Conservation (phyloP, 2,113 vertebrate genomes). For the Lamprotornis superbus region DNA sequence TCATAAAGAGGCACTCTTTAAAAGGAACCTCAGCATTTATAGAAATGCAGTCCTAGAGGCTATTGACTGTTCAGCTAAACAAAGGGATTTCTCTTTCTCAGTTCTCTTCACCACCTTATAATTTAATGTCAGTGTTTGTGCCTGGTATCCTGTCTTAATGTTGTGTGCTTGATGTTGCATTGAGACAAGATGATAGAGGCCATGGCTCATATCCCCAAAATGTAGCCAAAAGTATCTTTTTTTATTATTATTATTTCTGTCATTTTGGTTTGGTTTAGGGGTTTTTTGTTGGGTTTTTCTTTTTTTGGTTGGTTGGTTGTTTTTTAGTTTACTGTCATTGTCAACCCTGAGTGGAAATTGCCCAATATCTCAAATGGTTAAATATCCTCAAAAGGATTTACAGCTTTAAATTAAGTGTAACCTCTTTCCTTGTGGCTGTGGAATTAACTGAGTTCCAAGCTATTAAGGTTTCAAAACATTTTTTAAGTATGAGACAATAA, state of each 20-base stretch:
- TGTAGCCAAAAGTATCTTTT: not conserved
- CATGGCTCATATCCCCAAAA: not conserved
- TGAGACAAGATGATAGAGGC: not conserved
- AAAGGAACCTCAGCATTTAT: not conserved
- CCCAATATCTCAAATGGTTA: not conserved
- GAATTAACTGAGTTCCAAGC: not conserved
- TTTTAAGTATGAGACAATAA: not conserved
- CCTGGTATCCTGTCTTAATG: not conserved
- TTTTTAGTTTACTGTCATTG: not conserved
- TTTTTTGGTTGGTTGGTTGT: not conserved
- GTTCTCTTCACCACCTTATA: not conserved
- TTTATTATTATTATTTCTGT: not conserved
- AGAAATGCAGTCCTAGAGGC: not conserved
- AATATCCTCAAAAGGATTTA: not conserved
- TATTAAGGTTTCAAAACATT: not conserved
- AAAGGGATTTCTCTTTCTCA: not conserved
- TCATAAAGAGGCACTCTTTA: not conserved
- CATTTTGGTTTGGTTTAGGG: not conserved
- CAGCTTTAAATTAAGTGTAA: not conserved
- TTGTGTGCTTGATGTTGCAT: not conserved
- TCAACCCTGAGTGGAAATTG: not conserved
- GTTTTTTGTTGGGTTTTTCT: fast-evolving
- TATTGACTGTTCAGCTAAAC: not conserved
- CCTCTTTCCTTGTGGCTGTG: not conserved
- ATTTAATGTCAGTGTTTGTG: not conserved